Evolutionary conservation across 2,888 invertebrate species (phyloP).

Genomic region (Cephus sareptanus): DNA sequence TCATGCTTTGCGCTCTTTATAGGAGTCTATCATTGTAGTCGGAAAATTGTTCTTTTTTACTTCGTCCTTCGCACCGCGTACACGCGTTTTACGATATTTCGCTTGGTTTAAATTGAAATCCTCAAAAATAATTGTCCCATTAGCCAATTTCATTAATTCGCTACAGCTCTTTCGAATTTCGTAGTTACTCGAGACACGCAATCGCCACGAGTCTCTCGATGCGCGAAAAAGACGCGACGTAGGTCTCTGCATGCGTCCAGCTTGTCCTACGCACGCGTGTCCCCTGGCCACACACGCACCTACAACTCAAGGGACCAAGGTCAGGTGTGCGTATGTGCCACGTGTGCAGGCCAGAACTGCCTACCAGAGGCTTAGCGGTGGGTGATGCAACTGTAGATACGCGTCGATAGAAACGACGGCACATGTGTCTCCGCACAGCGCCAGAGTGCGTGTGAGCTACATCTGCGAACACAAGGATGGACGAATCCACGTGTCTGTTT

Average conservation of each 20-base stretch:
- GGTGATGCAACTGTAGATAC: too few species aligned
- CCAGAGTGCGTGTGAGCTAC: not conserved
- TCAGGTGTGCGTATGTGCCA: not conserved
- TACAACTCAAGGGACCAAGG: not conserved
- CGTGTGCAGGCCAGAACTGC: not conserved
- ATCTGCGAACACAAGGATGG: not conserved
- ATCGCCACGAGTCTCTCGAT: not conserved
- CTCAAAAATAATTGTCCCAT: not conserved
- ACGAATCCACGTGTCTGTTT: not conserved
- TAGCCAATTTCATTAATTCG: not conserved
- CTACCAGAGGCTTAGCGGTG: too few species aligned
- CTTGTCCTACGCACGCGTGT: not conserved
- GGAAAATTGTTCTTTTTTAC: not conserved
- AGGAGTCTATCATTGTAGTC: not conserved
- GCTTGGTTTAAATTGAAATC: not conserved
- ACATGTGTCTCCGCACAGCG: not conserved
- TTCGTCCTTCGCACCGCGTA: not conserved
- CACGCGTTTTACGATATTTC: not conserved
- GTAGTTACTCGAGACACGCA: not conserved
- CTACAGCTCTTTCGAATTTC: not conserved
- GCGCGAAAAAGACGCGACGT: too few species aligned
- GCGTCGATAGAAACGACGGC: too few species aligned
- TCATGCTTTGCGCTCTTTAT: not conserved
- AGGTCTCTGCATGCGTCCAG: not conserved
- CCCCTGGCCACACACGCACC: not conserved